A percentile compares a stretch with the other conserved stretches of the same genome.
phyloP scores from a whole-genome alignment of 2,888 invertebrate species.

The Papilio protenor region DNA sequence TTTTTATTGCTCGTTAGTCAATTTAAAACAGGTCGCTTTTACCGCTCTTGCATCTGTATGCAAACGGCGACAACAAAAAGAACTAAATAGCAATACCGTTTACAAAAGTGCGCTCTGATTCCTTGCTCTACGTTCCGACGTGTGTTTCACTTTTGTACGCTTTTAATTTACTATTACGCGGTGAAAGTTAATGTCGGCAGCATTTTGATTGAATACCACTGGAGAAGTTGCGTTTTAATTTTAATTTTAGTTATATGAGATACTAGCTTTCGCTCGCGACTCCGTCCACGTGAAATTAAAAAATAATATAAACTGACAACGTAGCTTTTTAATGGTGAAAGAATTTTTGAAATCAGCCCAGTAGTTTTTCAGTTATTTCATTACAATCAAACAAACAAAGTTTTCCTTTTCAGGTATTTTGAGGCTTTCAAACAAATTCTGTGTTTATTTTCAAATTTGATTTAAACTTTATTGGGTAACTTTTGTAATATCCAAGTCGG shows the following conservation, averaged over 20 bases:
- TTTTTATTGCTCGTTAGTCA: slow-evolving; percentile 4
- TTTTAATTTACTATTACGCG: slow-evolving; percentile 35
- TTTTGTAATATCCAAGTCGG: background rate
- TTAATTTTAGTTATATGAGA: too few species aligned
- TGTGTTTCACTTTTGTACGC: slow-evolving; percentile 41
- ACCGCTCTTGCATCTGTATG: slow-evolving; percentile 4
- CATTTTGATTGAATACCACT: slow-evolving; percentile 5
- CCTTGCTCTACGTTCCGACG: slow-evolving; percentile 18
- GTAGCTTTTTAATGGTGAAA: too few species aligned
- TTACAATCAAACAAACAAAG: background rate
- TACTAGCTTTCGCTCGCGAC: too few species aligned
- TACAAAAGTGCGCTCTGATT: slow-evolving; percentile 39
- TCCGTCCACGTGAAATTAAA: too few species aligned
- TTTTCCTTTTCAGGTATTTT: slow-evolving; percentile 6
- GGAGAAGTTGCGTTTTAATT: background rate
- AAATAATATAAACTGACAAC: too few species aligned
- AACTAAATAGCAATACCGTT: slow-evolving; percentile 28
- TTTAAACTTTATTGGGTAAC: background rate
- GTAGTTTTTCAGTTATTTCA: too few species aligned
- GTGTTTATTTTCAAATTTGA: background rate
- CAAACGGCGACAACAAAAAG: slow-evolving; percentile 6
- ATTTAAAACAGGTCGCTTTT: slow-evolving; percentile 3
- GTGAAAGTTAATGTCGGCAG: slow-evolving; percentile 33
- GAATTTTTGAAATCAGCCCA: too few species aligned
- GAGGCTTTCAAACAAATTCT: background rate